These are phyloP conservation scores for Callopanchax toddi DNA, from an alignment of 2,113 vertebrate genomes.

Conservation along the genomic window DNA sequence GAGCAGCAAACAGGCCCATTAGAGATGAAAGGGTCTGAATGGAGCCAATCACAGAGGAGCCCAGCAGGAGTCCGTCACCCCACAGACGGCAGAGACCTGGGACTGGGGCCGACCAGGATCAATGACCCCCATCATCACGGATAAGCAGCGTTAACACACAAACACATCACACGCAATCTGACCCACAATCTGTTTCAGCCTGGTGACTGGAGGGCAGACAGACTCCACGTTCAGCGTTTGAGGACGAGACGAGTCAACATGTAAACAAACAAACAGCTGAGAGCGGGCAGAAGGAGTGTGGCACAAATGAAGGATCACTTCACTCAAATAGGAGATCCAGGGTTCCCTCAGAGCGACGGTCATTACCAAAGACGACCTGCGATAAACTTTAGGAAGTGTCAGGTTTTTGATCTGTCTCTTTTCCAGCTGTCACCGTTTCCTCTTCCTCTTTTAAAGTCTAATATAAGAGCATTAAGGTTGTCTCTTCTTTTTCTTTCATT, in stretches of 20 bases:
- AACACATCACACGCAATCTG: slow-evolving; percentile 18
- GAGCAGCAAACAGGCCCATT: slow-evolving; percentile 82
- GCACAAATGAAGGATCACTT: no score
- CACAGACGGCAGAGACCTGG: slow-evolving; percentile 66
- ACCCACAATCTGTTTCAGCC: not conserved
- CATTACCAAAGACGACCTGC: no score
- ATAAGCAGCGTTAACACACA: slow-evolving; percentile 25
- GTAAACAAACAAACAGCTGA: slow-evolving; percentile 4
- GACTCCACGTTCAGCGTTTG: not conserved
- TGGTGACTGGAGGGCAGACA: not conserved
- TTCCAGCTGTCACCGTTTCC: no score
- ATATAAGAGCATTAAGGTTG: no score
- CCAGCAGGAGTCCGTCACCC: slow-evolving; percentile 59
- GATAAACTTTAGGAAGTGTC: no score
- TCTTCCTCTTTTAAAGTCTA: no score
- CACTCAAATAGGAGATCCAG: no score
- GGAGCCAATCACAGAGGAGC: slow-evolving; percentile 75
- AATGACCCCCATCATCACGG: not conserved
- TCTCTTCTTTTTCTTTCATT: no score
- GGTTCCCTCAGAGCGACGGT: no score
- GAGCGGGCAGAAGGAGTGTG: not conserved
- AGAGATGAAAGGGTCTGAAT: slow-evolving; percentile 80
- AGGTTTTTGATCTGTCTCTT: no score
- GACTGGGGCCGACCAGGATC: slow-evolving; percentile 20
- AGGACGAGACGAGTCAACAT: not conserved